Percentiles rank a stretch among this genome's conserved stretches.
phyloP scores from a whole-genome alignment of 2,113 vertebrate species.

The Neoarius graeffei region DNA sequence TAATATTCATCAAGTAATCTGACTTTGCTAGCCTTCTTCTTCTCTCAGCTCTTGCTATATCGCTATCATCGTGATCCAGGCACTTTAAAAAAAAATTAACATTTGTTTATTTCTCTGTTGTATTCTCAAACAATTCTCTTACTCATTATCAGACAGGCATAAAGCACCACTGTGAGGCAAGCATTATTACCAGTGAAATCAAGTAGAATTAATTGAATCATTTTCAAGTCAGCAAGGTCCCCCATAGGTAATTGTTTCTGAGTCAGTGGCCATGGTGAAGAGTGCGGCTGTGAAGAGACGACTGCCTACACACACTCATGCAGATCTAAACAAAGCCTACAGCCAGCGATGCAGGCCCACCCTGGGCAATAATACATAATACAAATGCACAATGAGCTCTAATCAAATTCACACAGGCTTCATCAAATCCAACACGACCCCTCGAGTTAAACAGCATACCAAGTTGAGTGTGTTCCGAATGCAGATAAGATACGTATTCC shows the following conservation, averaged over 20 bases:
- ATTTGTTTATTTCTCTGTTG: background rate
- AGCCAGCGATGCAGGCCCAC: slow-evolving; percentile 61
- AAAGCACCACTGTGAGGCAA: slow-evolving; percentile 50
- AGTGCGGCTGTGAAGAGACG: slow-evolving; percentile 39
- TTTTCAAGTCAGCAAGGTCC: slow-evolving; percentile 72
- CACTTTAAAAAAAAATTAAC: background rate
- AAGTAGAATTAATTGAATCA: slow-evolving; percentile 76
- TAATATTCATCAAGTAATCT: background rate
- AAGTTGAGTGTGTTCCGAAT: slow-evolving; percentile 26
- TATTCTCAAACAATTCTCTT: slow-evolving; percentile 13
- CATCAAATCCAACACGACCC: slow-evolving; percentile 42
- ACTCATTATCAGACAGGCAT: slow-evolving; percentile 5
- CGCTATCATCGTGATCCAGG: background rate
- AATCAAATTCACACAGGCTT: slow-evolving; percentile 58
- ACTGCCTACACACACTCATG: slow-evolving; percentile 59
- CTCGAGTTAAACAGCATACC: slow-evolving; percentile 19
- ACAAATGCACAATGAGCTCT: slow-evolving; percentile 60
- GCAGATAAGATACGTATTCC: slow-evolving; percentile 59
- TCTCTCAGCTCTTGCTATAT: background rate
- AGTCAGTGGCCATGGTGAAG: slow-evolving; percentile 69
- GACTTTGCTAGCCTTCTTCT: background rate
- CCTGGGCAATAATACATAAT: slow-evolving; percentile 54
- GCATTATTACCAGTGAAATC: slow-evolving; percentile 74
- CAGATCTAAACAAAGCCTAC: slow-evolving; percentile 68
- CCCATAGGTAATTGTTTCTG: slow-evolving; percentile 73